Evolutionary conservation across 2,113 vertebrate species (phyloP).

Genomic region (Isichthys henryi): DNA sequence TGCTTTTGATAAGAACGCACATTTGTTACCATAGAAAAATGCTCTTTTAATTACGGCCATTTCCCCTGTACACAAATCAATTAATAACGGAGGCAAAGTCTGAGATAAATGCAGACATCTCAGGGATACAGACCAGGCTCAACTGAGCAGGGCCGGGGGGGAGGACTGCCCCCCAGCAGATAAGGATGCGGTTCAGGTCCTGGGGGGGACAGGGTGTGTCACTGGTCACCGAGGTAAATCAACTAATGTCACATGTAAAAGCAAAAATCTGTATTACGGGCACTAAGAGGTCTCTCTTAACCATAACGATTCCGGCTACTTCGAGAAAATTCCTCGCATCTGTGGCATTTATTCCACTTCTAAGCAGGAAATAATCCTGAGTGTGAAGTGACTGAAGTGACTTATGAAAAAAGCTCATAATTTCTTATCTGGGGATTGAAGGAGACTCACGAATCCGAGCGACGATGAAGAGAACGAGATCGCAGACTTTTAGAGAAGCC

Average conservation of each 20-base stretch:
- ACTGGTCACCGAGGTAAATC: not conserved
- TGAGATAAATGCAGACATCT: not conserved
- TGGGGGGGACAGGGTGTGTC: not conserved
- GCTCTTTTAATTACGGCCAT: not conserved
- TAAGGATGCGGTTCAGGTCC: not conserved
- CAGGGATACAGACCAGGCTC: not conserved
- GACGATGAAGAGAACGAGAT: not conserved
- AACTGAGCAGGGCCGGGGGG: not conserved
- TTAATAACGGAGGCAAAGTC: not conserved
- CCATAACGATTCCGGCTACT: not conserved
- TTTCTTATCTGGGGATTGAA: constrained; percentile 1
- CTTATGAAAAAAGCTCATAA: constrained; percentile 1
- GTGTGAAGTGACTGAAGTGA: no score
- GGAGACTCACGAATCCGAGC: not conserved
- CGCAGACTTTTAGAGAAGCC: not conserved
- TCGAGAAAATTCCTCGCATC: not conserved
- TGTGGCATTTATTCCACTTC: not conserved
- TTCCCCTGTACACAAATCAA: not conserved
- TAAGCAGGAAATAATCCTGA: not conserved
- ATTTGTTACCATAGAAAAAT: not conserved
- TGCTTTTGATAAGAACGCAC: not conserved
- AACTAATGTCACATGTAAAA: not conserved
- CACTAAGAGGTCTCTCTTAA: not conserved
- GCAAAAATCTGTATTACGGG: not conserved
- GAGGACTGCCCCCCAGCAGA: not conserved